Percentiles rank a stretch among this genome's conserved stretches.
These are phyloP conservation scores for Conus ventricosus DNA, from an alignment of 1,140 invertebrate genomes.

Conservation along the genomic window DNA sequence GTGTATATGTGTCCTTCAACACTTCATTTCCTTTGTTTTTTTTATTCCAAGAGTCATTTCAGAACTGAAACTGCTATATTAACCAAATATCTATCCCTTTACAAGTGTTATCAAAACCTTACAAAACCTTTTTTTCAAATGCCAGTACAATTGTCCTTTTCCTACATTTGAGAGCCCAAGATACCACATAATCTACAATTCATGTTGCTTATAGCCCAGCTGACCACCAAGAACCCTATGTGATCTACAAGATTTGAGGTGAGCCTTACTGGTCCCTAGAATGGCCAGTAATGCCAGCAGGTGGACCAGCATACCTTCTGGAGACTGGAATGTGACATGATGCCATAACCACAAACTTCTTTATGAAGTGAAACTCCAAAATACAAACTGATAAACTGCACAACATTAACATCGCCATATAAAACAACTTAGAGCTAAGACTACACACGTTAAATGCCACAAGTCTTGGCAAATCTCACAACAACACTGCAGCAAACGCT, in stretches of 20 bases:
- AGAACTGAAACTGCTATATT: too few relatives aligned
- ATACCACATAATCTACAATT: too few relatives aligned
- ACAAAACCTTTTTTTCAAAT: too few relatives aligned
- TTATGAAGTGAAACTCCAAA: neutral
- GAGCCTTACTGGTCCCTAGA: neutral
- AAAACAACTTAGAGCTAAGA: neutral
- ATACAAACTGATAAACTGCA: neutral
- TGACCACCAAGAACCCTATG: neutral
- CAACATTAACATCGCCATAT: neutral
- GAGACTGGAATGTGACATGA: neutral
- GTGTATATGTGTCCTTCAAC: too few relatives aligned
- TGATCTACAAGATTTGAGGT: neutral
- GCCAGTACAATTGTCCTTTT: too few relatives aligned
- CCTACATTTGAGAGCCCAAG: too few relatives aligned
- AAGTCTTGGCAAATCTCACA: neutral
- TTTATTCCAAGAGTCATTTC: too few relatives aligned
- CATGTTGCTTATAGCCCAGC: too few relatives aligned
- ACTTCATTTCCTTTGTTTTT: too few relatives aligned
- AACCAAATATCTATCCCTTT: too few relatives aligned
- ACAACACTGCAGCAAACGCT: neutral
- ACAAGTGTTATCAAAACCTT: too few relatives aligned
- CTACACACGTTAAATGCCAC: neutral
- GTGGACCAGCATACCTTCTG: neutral
- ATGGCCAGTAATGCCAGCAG: neutral
- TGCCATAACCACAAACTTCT: neutral